A percentile compares a stretch with the other conserved stretches of the same genome.
These are phyloP conservation scores for Gambusia holbrooki DNA, from an alignment of 2,113 vertebrate species.

Conservation along the genomic window DNA sequence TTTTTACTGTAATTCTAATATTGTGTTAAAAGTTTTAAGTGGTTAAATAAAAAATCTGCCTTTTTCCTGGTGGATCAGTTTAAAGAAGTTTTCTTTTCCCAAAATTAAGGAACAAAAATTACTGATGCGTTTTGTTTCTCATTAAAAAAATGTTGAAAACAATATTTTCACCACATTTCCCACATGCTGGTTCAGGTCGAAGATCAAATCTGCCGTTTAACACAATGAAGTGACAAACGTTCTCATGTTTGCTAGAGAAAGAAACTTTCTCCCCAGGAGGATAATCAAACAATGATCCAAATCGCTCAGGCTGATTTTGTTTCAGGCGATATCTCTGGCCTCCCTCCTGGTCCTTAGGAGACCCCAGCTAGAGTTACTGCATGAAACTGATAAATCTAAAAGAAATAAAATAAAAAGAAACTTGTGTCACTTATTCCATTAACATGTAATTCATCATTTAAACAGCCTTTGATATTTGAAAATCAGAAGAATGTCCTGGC, in stretches of 20 bases:
- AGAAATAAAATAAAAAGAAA: too few species aligned
- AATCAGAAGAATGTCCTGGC: conserved; percentile 1
- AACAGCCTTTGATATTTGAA: conserved; percentile 37
- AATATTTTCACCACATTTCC: neutral
- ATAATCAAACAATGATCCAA: conserved; percentile 47
- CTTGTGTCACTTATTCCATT: conserved; percentile 16
- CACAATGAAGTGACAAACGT: conserved; percentile 38
- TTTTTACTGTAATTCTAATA: too few species aligned
- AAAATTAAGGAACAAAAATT: too few species aligned
- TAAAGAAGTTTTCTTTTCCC: too few species aligned
- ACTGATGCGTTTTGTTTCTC: too few species aligned
- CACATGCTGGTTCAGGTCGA: neutral
- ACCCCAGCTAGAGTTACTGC: conserved; percentile 53
- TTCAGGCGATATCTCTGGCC: conserved; percentile 48
- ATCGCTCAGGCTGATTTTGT: conserved; percentile 41
- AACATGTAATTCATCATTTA: conserved; percentile 36
- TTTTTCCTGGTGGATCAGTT: too few species aligned
- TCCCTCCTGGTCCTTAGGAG: conserved; percentile 46
- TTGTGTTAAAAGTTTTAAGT: too few species aligned
- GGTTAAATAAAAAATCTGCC: too few species aligned
- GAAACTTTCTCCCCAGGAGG: conserved; percentile 28
- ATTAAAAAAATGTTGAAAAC: neutral
- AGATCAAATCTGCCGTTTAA: conserved; percentile 42
- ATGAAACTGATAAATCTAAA: conserved; percentile 53
- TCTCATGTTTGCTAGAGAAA: conserved; percentile 42